Evolutionary conservation across 1,140 invertebrate genomes (phyloP).

Genomic region (Drosophila nasuta): DNA sequence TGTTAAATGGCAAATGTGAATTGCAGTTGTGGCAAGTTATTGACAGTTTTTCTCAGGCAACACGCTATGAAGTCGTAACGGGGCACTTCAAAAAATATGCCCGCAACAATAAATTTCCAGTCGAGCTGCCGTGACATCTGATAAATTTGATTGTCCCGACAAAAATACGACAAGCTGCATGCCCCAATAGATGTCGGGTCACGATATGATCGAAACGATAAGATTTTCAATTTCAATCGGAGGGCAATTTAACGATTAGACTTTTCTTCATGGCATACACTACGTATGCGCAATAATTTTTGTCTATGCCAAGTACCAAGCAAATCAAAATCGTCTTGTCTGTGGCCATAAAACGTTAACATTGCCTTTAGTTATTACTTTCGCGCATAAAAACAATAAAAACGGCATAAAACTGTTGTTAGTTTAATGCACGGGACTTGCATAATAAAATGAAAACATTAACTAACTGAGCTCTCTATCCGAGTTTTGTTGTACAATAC

Average conservation of each 20-base stretch:
- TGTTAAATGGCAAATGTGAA: slow-evolving; percentile 59
- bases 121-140: slow-evolving; percentile 38
- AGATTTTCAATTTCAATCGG: slow-evolving; percentile 74
- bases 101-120: slow-evolving; percentile 63
- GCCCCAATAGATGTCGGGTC: slow-evolving; percentile 23
- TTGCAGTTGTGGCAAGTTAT: slow-evolving; percentile 37
- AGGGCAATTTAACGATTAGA: slow-evolving; percentile 45
- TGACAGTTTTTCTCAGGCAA: slow-evolving; percentile 52
- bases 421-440: slow-evolving; percentile 48
- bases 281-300: slow-evolving; percentile 7
- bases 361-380: slow-evolving; percentile 21
- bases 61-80: slow-evolving; percentile 62
- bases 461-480: slow-evolving; percentile 48
- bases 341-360: slow-evolving; percentile 54
- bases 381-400: slow-evolving; percentile 57
- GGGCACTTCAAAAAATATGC: slow-evolving; percentile 66
- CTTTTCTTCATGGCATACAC: slow-evolving; percentile 9
- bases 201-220: slow-evolving; percentile 65
- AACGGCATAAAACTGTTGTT: slow-evolving; percentile 71
- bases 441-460: slow-evolving; percentile 73
- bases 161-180: slow-evolving; percentile 31
- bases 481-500: slow-evolving; percentile 4
- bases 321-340: slow-evolving; percentile 3
- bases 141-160: slow-evolving; percentile 57
- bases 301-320: slow-evolving; percentile 1